Conservation (phyloP, 2,888 invertebrate genomes). For the Zaprionus obscuricornis region DNA sequence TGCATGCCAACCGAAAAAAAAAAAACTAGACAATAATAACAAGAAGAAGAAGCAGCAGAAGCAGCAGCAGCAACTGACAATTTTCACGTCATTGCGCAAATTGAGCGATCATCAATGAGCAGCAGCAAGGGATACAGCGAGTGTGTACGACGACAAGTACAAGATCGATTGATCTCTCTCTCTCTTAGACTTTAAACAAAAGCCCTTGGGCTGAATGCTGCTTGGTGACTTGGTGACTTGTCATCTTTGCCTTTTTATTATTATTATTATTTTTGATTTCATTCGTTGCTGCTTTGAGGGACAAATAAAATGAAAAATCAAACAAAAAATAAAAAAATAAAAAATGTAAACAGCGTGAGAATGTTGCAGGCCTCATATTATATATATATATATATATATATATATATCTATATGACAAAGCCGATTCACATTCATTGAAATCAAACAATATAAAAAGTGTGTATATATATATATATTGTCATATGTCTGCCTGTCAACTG, state of each 20-base stretch:
- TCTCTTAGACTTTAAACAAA: constrained; percentile 46
- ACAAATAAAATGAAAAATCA: constrained; percentile 54
- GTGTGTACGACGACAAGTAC: too few species aligned
- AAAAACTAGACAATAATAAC: constrained; percentile 31
- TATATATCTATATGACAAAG: constrained; percentile 1
- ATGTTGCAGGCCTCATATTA: constrained; percentile 56
- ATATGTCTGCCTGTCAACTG: too few species aligned
- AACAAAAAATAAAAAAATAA: constrained; percentile 57
- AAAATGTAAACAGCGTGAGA: constrained; percentile 72
- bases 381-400: constrained; percentile 2
- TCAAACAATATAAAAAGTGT: background rate
- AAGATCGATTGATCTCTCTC: constrained; percentile 40
- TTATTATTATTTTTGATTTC: too few species aligned
- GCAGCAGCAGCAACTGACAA: constrained; percentile 32
- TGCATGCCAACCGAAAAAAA: too few species aligned
- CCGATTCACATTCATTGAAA: too few species aligned
- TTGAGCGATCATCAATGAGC: constrained; percentile 70
- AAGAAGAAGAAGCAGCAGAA: too few species aligned
- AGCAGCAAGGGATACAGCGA: constrained; percentile 11
- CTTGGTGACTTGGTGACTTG: constrained; percentile 59
- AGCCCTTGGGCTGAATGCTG: constrained; percentile 49
- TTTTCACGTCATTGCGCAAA: constrained; percentile 77
- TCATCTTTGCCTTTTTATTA: constrained; percentile 59
- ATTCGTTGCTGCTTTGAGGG: constrained; percentile 40
- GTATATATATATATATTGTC: too few species aligned